Base-by-base conservation (phyloP, 2,113 vertebrate genomes). In the Opisthocomus hoazin region DNA sequence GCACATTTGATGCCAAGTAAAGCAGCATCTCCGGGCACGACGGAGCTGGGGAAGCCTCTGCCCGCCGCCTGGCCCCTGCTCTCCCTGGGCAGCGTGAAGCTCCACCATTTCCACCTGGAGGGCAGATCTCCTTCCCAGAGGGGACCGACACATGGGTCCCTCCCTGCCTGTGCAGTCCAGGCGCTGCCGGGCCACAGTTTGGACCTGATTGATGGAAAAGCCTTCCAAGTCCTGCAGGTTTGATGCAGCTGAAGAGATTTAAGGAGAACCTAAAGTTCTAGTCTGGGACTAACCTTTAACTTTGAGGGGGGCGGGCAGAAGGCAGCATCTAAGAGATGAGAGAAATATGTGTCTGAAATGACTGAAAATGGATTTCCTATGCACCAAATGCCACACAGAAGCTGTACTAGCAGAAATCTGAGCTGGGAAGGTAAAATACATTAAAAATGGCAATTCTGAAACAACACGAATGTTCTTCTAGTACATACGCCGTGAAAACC, bases 311-410 rank as follows among this genome's bases (percentile, higher is more conserved):
- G 26, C 12, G 15, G 54, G 41, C 50, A 93, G 48, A 86, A 92
- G 46, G 32, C 45, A 83, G 50, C 24, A 61, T 61, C 29, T 32
- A 41, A 77, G 54, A 83, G 54, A 84, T 12, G 50, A 73, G 26
- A 79, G 45, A 77, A 93, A 81, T 26, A 60, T 85, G 93, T 69
- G 50, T 41, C 7, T 74, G 27, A 75, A 94, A 90, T 27, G 12
- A 89, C 70, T 63, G n/a, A 26, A 92, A 84, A 46, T 6, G 30
- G 32, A 54, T 66, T 93, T 81, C 37, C 60, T 50, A 58, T 6
- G 5, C 12, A 53, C 18, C 75, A 66, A 91, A 70, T 23, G 51
- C 46, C 69, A 81, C 73, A 54, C 32, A 75, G 45, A 82, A 57
- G 18, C 14, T n/a, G 0, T 23, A 69, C 34, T 45, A 73, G 15